Conservation (phyloP, 2,113 vertebrate genomes). For the Silurus glanis region DNA sequence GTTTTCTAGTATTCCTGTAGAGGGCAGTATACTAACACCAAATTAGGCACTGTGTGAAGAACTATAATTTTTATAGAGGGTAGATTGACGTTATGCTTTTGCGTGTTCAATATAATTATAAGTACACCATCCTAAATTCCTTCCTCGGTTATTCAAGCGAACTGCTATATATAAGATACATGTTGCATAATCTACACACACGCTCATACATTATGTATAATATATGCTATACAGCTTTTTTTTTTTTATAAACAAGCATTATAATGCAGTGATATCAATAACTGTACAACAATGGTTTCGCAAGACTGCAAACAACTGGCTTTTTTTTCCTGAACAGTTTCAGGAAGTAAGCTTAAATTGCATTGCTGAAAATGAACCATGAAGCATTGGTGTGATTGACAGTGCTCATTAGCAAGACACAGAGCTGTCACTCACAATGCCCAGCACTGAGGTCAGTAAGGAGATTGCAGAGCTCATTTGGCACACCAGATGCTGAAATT, state of each 20-base stretch:
- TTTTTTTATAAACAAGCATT: background rate
- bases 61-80: background rate
- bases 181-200: background rate
- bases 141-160: background rate
- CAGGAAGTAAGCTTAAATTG: background rate
- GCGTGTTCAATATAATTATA: background rate
- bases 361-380: background rate
- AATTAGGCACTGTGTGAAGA: background rate
- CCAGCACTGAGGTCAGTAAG: conserved; percentile 16
- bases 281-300: background rate
- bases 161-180: background rate
- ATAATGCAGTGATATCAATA: background rate
- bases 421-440: conserved; percentile 34
- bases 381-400: conserved; percentile 23
- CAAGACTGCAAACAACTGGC: background rate
- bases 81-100: background rate
- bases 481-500: conserved; percentile 21
- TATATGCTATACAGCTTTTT: background rate
- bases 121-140: background rate
- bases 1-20: background rate
- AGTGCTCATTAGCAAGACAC: conserved; percentile 21
- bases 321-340: background rate
- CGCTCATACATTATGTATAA: too few relatives aligned
- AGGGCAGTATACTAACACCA: conserved; percentile 13
- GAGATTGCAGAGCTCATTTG: conserved; percentile 8